Evolutionary conservation across 1,140 invertebrate species (phyloP).

Genomic region (Aphelinus certus): DNA sequence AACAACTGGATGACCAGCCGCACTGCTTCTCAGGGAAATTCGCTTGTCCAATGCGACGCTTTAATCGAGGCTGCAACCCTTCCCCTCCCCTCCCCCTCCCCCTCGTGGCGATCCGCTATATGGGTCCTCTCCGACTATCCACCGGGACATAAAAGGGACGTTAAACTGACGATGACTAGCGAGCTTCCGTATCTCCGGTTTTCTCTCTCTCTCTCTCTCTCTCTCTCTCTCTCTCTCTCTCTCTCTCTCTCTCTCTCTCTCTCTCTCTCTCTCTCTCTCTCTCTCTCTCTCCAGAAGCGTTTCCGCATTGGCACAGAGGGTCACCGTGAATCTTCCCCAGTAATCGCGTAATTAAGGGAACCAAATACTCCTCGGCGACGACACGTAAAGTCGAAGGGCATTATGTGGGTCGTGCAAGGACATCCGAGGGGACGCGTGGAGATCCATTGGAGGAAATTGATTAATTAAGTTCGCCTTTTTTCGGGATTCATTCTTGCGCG

Average conservation of each 20-base stretch:
- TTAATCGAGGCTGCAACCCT: neutral
- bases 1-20: neutral
- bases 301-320: neutral
- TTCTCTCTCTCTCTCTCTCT: neutral
- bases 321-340: neutral
- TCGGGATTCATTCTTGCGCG: too few species aligned
- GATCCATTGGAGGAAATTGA: neutral
- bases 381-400: neutral
- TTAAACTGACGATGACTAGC: neutral
- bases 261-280: neutral
- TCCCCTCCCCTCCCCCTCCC: too few species aligned
- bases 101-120: too few species aligned
- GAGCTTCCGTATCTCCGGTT: too few species aligned
- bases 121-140: neutral
- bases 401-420: neutral
- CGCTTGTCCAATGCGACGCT: neutral
- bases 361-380: neutral
- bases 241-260: neutral
- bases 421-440: neutral
- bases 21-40: neutral
- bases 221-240: neutral
- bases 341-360: conserved; percentile 13
- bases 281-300: neutral
- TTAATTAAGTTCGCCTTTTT: neutral
- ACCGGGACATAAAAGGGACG: neutral